Evolutionary conservation across 2,797 vertebrate genomes (phyloP), one percentile per base, ranked within the genome.

Genomic region (Phrynocephalus guinanensis): DNA sequence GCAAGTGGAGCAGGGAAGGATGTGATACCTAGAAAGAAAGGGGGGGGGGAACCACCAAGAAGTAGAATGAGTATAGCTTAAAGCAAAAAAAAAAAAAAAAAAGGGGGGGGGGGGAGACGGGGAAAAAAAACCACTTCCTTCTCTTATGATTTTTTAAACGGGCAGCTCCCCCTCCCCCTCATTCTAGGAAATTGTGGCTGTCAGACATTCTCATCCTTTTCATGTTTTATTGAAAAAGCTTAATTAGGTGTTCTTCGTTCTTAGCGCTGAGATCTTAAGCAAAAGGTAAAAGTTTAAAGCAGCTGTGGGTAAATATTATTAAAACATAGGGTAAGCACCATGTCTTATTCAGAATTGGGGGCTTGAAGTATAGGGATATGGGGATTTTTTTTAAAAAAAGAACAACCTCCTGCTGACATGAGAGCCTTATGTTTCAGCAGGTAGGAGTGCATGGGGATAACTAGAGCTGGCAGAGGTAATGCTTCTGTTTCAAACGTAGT

Each of bases 231-330:
- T 95, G 79, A 75, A 89, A 87, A 92, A 91, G 66, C 88, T 93
- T 95, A 94, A 94, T 90, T 95, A 86, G 86, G 86, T 93, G 87
- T 87, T 92, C 89, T 91, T 92, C 85, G 75, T 48, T 90, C 67
- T 93, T 85, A 75, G 84, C 92, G 86, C 92, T 91, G 91, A 87
- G 78, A 68, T 94, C 93, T 95, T 91, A 80, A 95, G 93, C 91
- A 91, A 90, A 94, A 93, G 93, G 87, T 86, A 94, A 92, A 94
- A 92, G 79, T 90, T 92, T 93, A 95, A 95, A 95, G 86, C 76
- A 91, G 85, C 87, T 93, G 85, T 92, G 70, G 86, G 75, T 90
- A 94, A 95, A 91, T 91, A 93, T 66, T 93, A 93, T 91, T 90
- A 92, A 95, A 95, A 91, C 82, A 0, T 0, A 93, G 70, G 79